Evolutionary conservation across 2,888 invertebrate species (phyloP).

Genomic region (Isoperla grammatica): DNA sequence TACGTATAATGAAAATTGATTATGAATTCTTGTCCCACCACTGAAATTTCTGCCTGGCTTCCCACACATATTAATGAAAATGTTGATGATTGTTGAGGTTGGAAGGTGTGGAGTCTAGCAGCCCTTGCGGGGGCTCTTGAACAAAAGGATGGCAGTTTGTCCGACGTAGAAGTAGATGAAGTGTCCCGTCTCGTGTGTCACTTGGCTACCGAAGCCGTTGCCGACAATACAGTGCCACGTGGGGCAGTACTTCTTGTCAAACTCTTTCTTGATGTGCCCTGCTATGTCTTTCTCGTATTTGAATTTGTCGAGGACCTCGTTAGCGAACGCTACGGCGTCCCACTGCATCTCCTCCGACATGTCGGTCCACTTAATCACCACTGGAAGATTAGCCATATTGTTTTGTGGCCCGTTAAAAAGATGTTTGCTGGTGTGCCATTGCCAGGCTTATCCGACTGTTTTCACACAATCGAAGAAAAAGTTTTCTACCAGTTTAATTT

Average conservation of each 20-base stretch:
- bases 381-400: slow-evolving; percentile 92
- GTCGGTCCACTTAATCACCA: slow-evolving; percentile 99
- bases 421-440: too few relatives aligned
- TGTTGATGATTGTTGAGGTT: slow-evolving; percentile 10
- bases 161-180: slow-evolving; percentile 99
- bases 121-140: slow-evolving; percentile 99
- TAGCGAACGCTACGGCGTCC: slow-evolving; percentile 98
- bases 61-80: slow-evolving; percentile 24
- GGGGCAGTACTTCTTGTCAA: slow-evolving; percentile 99
- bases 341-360: slow-evolving; percentile 99
- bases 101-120: slow-evolving; percentile 59
- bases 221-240: slow-evolving; percentile 99
- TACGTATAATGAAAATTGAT: slow-evolving; percentile 12
- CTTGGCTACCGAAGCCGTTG: slow-evolving; percentile 97
- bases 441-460: too few relatives aligned
- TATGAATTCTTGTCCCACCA: slow-evolving; percentile 22
- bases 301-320: slow-evolving; percentile 96
- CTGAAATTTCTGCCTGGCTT: slow-evolving; percentile 10
- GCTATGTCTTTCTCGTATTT: slow-evolving; percentile 99
- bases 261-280: slow-evolving; percentile 98
- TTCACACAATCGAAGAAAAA: too few relatives aligned
- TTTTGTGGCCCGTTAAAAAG: slow-evolving; percentile 24
- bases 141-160: slow-evolving; percentile 96
- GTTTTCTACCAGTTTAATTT: too few relatives aligned
- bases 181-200: slow-evolving; percentile 98